Base-by-base conservation (phyloP, 1,140 invertebrate genomes). In the Goniozus legneri region DNA sequence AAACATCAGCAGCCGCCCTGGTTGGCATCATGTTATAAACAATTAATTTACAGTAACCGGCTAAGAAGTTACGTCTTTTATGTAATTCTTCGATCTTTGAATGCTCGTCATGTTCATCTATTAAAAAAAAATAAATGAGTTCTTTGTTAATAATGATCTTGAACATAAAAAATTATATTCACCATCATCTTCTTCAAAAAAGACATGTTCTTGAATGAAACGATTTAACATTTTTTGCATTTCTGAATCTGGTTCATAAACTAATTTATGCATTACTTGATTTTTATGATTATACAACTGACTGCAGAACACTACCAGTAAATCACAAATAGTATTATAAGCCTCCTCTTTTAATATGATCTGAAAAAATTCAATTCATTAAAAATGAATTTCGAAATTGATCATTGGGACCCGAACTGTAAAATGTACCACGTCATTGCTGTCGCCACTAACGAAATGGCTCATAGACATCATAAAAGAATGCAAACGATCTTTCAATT, bases 1-100 rank as follows among this genome's bases (percentile, higher is more conserved):
- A 96, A 45, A 99, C 90, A 71, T 95, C 92, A 1, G 92, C 88
- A 13, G 92, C 94, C 54, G 88, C 84, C 64, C 88, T 88, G 2
- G 95, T 94, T 3, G 91, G 91, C 62, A 98, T 85, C 51, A 98
- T 89, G 70, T 98, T 97, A 76, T 98, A 98, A 31, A 98, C 92
- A 58, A 98, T 90, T 15, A 99, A 79, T 77, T 99, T 99, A 76
- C 94, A 97, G 75, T 94, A 99, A 36, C 92, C 91, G 2, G 96
- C 93, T 36, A 99, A 77, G 67, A 97, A 95, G 67, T 96, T 98
- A 56, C 97, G 80, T 47, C 92, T 82, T 74, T 97, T 98, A 75
- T 98, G 95, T 15, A 98, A 75, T 65, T 95, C 91, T 78, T 98
- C 95, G 60, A 98, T 98, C 60, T 88, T 88, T 0, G 84, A 84